Percentiles rank a stretch among this genome's conserved stretches.
phyloP scores from a whole-genome alignment of 2,113 vertebrate genomes.

The Proteles cristata region DNA sequence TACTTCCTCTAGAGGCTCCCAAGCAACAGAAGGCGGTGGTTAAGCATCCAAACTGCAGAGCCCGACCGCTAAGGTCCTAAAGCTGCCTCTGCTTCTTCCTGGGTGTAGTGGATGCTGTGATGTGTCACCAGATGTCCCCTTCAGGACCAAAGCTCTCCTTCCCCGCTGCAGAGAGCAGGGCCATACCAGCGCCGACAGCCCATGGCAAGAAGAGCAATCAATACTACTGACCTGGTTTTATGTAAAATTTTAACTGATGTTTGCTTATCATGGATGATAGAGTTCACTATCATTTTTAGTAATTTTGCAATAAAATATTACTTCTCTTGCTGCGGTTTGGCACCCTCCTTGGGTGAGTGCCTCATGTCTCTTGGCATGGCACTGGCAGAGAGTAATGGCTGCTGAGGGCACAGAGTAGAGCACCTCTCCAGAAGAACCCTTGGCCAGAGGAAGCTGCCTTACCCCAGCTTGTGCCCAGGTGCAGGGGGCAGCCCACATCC shows the following conservation, averaged over 20 bases:
- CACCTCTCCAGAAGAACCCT: not conserved
- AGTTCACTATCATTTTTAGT: not conserved
- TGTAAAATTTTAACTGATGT: not conserved
- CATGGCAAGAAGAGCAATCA: not conserved
- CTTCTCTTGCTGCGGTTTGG: not conserved
- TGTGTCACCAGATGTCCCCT: not conserved
- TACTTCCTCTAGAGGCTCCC: not conserved
- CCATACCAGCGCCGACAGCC: not conserved
- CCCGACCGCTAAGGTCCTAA: not conserved
- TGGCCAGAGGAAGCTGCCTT: not conserved
- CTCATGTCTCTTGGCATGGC: not conserved
- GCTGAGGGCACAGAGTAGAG: not conserved
- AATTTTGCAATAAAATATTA: not conserved
- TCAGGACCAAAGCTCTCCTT: not conserved
- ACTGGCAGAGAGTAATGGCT: not conserved
- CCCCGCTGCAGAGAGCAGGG: not conserved
- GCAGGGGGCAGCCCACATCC: not conserved
- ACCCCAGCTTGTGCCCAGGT: too few species aligned
- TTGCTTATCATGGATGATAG: not conserved
- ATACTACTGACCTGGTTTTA: not conserved
- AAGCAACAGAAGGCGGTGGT: slow-evolving; percentile 39
- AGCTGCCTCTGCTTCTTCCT: not conserved
- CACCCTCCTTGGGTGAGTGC: fast-evolving
- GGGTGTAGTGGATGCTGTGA: not conserved
- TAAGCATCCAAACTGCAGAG: not conserved